Evolutionary conservation across 2,888 invertebrate genomes (phyloP), one percentile per base, ranked within the genome.

Genomic region (Baccha elongata): DNA sequence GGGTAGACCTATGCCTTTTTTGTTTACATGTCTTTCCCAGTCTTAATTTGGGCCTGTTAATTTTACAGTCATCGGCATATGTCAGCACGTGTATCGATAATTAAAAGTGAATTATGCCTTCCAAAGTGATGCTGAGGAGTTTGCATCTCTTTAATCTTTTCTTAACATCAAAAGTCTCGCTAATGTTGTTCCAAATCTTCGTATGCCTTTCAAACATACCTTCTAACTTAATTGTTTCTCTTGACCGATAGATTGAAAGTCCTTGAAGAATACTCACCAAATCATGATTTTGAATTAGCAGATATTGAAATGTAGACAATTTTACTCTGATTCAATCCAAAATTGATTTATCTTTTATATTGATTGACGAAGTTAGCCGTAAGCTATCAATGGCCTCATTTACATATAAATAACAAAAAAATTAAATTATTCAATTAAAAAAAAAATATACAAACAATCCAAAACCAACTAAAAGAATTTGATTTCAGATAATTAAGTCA

Each of bases 401-500:
- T 6, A 32, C 29, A 23, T 4, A 50, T 13, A 13, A 15, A 53
- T 13, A 37, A 19, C 10, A 19, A 13, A 21, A 4, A 1, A 13
- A 8, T 13, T 21, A 53, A 53, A 13, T 35, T 35, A 53, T 53
- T 53, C 53, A 53, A 53, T 52, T 19, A 15, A 37, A 37, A 37
- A 2, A 37, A n/a, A 19, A 35, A 53, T 0, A n/a, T 19, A 19
- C 3, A 32, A 32, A 26, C 4, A 26, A 26, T 7, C 26, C 1
- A 2, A 15, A 52, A 52, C 32, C 52, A 19, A 32, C 11, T 0
- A 8, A 1, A 29, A 29, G 29, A 17, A 52, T n/a, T 53, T 53
- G 35, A 53, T 53, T 32, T 35, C 19, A 53, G 58, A 42, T 75
- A 75, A 75, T 75, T 72, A 65, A 72, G 72, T 78, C 42, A 42